Base-by-base conservation (phyloP, 1,140 invertebrate species). In the Drosophila asahinai region DNA sequence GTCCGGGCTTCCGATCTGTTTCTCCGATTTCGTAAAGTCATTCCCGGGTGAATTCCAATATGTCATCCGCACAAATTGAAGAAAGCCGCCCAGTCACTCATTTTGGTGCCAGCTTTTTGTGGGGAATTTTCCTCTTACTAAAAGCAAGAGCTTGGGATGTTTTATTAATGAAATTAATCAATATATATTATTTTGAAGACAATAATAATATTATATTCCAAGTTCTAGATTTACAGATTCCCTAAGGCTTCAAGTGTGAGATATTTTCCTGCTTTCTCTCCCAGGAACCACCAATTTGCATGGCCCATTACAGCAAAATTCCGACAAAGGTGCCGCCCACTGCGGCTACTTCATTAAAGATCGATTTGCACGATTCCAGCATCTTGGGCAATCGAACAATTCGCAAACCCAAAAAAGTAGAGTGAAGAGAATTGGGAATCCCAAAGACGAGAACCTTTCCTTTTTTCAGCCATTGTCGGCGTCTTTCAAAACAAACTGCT, bases 31-130 rank as follows among this genome's bases (percentile, higher is more conserved):
- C 1, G n/a, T 11, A 9, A 19, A 43, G 30, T 51, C 66, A 52
- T 48, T 66, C 59, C 59, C 42, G 38, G 30, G 22, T 9, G 38
- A 63, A 65, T 68, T 79, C 62, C 62, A 51, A 72, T 54, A 83
- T 40, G 83, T 87, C 83, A 87, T 87, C 47, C 64, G 72, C 65
- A 71, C 64, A 87, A 87, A 87, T 87, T 87, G 76, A 47, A 47
- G 60, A 76, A 76, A 76, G 60, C 61, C 57, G 68, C 27, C 49
- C 17, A 61, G 68, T 63, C 71, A 52, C 38, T 27, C 9, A 33
- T 12, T 25, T 48, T 14, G 54, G 27, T 36, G 25, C 8, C 30
- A 66, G 30, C 30, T 61, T 66, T 61, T 30, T 47, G 2, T 22
- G 11, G 48, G 27, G 30, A 30, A 4, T 57, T 49, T 42, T 33